Percentiles rank a stretch among this genome's conserved stretches.
phyloP scores from a whole-genome alignment of 2,888 invertebrate species.

The Emesis russula region DNA sequence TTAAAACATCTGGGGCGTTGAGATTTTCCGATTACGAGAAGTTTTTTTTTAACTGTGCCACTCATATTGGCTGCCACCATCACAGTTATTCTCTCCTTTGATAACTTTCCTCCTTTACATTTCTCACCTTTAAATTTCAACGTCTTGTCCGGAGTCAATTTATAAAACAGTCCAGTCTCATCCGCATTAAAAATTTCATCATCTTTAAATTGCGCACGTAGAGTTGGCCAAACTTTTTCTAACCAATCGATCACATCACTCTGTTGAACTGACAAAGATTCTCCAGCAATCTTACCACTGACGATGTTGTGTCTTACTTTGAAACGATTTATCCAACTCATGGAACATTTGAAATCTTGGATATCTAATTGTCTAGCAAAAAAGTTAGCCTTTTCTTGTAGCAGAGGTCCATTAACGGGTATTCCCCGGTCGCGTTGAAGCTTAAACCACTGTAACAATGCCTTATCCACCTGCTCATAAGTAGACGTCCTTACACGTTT shows the following conservation, averaged over 20 bases:
- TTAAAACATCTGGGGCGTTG: conserved; percentile 77
- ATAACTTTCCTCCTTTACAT: conserved; percentile 88
- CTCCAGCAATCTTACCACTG: conserved; percentile 78
- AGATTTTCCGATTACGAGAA: conserved; percentile 61
- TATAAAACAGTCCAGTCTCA: conserved; percentile 84
- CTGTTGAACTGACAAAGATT: conserved; percentile 76
- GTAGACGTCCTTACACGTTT: conserved; percentile 80
- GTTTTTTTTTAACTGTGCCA: conserved; percentile 77
- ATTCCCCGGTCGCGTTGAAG: conserved; percentile 68
- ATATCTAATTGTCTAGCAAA: conserved; percentile 77
- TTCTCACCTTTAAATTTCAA: conserved; percentile 89
- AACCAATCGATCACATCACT: conserved; percentile 48
- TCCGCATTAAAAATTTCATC: conserved; percentile 86
- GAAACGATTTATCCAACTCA: conserved; percentile 83
- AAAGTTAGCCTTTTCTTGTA: conserved; percentile 85
- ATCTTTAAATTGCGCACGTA: conserved; percentile 75
- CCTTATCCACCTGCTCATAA: conserved; percentile 80
- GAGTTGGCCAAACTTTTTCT: conserved; percentile 69
- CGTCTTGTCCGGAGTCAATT: conserved; percentile 87
- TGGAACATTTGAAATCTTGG: conserved; percentile 74
- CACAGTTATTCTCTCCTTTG: conserved; percentile 89
- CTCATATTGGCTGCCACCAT: conserved; percentile 89
- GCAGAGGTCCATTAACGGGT: conserved; percentile 78
- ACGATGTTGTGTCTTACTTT: conserved; percentile 81
- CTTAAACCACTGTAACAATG: conserved; percentile 82